Evolutionary conservation across 2,797 vertebrate genomes (phyloP).

Genomic region (Pelodytes ibericus): DNA sequence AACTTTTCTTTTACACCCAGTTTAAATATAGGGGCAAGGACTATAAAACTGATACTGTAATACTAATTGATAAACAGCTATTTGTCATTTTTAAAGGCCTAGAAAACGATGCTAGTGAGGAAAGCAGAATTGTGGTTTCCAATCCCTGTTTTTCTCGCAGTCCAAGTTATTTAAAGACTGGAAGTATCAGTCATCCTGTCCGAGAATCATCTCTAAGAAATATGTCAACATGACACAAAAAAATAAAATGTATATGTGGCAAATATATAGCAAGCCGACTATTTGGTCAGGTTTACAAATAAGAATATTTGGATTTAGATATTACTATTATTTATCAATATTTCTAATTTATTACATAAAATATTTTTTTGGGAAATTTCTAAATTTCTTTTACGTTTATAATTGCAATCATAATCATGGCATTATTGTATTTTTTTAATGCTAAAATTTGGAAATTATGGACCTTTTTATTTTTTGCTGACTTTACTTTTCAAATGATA

Average conservation of each 20-base stretch:
- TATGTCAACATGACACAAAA: neutral
- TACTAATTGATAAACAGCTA: conserved; percentile 11
- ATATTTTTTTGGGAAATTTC: too few relatives aligned
- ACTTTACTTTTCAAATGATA: too few relatives aligned
- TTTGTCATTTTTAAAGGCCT: neutral
- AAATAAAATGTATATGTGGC: neutral
- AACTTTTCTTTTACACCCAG: conserved; percentile 2
- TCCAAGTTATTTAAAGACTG: neutral
- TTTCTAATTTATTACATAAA: too few relatives aligned
- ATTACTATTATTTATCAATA: too few relatives aligned
- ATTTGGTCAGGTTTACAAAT: too few relatives aligned
- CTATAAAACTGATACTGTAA: neutral
- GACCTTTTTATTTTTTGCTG: too few relatives aligned
- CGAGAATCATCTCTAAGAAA: neutral
- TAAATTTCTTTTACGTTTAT: too few relatives aligned
- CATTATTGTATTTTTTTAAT: too few relatives aligned
- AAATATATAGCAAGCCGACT: too few relatives aligned
- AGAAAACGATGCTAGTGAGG: neutral
- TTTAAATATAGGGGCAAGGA: neutral
- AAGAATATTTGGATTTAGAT: too few relatives aligned
- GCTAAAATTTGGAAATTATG: too few relatives aligned
- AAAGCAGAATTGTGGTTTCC: conserved; percentile 1
- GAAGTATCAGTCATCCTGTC: neutral
- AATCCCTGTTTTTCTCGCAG: neutral
- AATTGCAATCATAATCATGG: too few relatives aligned